Evolutionary conservation across 2,888 invertebrate genomes (phyloP).

Genomic region (Sialis fuliginosa): DNA sequence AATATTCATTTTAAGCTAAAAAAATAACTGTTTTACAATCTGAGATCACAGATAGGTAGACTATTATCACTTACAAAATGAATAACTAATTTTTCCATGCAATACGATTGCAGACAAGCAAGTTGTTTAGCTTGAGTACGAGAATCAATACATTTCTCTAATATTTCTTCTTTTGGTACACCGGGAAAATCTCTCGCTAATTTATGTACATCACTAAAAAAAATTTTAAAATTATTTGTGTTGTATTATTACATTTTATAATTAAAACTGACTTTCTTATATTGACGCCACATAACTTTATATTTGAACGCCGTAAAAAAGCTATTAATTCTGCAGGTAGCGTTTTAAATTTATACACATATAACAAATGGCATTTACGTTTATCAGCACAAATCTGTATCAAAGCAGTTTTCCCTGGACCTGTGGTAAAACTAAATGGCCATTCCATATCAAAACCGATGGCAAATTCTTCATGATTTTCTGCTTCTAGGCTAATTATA

Average conservation of each 20-base stretch:
- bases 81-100: slow-evolving; percentile 35
- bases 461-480: slow-evolving; percentile 22
- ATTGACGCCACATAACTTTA: slow-evolving; percentile 40
- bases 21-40: slow-evolving; percentile 4
- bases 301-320: slow-evolving; percentile 35
- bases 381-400: slow-evolving; percentile 40
- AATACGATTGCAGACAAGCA: slow-evolving; percentile 34
- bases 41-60: neutral
- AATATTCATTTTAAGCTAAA: slow-evolving; percentile 31
- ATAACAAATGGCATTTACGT: slow-evolving; percentile 34
- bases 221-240: neutral
- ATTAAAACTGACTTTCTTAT: slow-evolving; percentile 35
- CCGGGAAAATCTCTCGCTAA: slow-evolving; percentile 39
- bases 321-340: slow-evolving; percentile 35
- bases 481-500: too few relatives aligned
- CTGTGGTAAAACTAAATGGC: slow-evolving; percentile 41
- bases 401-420: slow-evolving; percentile 38
- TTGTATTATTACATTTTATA: neutral
- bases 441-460: slow-evolving; percentile 50
- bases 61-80: slow-evolving; percentile 26
- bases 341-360: slow-evolving; percentile 32
- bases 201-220: slow-evolving; percentile 40
- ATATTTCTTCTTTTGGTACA: slow-evolving; percentile 29
- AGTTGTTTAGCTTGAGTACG: slow-evolving; percentile 35
- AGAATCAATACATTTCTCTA: slow-evolving; percentile 39